Base-by-base conservation (phyloP, 2,888 invertebrate species). In the Antheraea assamensis region DNA sequence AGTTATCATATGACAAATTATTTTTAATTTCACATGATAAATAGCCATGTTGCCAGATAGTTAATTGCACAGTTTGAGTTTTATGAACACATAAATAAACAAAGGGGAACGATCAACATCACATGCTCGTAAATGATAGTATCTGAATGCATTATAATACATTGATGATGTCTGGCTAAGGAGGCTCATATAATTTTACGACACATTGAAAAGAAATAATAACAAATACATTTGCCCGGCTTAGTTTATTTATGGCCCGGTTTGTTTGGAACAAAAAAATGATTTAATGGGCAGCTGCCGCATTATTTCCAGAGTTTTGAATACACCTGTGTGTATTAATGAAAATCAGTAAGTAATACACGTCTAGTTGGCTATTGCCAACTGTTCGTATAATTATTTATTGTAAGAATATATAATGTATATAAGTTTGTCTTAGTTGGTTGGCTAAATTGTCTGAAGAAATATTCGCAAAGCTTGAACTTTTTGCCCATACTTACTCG, bases 81-180 rank as follows among this genome's bases (percentile, higher is more conserved):
- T 84, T 83, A 82, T 79, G 76, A 79, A 80, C 83, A 82, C 83
- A 87, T 87, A 87, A 89, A 88, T 86, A 88, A 86, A 85, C 87
- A 78, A 87, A 89, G 85, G 85, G 79, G 76, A 74, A 42, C 82
- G 81, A 83, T 86, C 86, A 84, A 72, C 79, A 76, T 79, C 76
- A 74, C 79, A 80, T 42, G 42, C 8, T 42, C 42, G 42, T 82
- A 78, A 81, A 82, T 77, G 78, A 78, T 73, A 58, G 49, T 19
- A 27, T 64, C 27, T 64, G 30, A 71, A 42, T 30, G 71, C 49
- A 71, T 52, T 68, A 68, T 35, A 68, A 35, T 68, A 35, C 35
- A 68, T 35, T 68, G 35, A 68, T 35, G 35, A 68, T 21, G 47
- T 68, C 68, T 35, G 3, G 35, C 21, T 68, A 68, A 42, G 27